phyloP scores from a whole-genome alignment of 1,140 invertebrate genomes.

The Trypoxylus dichotomus region DNA sequence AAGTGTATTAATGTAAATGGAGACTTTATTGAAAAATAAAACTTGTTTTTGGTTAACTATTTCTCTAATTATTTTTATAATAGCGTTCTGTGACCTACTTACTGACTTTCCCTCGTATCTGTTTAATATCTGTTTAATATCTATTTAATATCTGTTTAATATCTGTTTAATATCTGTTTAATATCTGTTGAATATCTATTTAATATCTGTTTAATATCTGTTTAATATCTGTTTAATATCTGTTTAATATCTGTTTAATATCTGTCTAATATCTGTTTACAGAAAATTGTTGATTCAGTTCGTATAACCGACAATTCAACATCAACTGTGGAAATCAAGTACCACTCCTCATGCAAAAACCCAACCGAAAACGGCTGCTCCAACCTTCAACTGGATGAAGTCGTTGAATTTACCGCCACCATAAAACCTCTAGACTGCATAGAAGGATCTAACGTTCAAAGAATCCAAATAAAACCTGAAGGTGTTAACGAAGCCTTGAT shows the following conservation, averaged over 20 bases:
- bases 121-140: too few relatives aligned
- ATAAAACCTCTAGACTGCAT: constrained; percentile 73
- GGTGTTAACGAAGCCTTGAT: constrained; percentile 86
- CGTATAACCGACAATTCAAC: constrained; percentile 87
- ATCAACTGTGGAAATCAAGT: constrained; percentile 80
- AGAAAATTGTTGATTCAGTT: constrained; percentile 90
- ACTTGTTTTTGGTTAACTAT: too few relatives aligned
- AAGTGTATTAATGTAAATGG: too few relatives aligned
- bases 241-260: not conserved
- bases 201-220: too few relatives aligned
- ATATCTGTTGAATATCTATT: too few relatives aligned
- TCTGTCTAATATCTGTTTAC: constrained; percentile 37
- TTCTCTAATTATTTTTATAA: too few relatives aligned
- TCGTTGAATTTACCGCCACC: constrained; percentile 73
- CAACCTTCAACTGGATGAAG: constrained; percentile 80
- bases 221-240: too few relatives aligned
- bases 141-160: too few relatives aligned
- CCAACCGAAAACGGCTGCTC: constrained; percentile 73
- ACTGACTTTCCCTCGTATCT: too few relatives aligned
- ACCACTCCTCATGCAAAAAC: constrained; percentile 82
- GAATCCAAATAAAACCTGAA: constrained; percentile 88
- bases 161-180: too few relatives aligned
- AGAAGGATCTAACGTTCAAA: constrained; percentile 79
- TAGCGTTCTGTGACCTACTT: too few relatives aligned
- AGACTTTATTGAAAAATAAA: too few relatives aligned